These are phyloP conservation scores for Podabrus alpinus DNA, from an alignment of 2,888 invertebrate genomes.

Conservation along the genomic window DNA sequence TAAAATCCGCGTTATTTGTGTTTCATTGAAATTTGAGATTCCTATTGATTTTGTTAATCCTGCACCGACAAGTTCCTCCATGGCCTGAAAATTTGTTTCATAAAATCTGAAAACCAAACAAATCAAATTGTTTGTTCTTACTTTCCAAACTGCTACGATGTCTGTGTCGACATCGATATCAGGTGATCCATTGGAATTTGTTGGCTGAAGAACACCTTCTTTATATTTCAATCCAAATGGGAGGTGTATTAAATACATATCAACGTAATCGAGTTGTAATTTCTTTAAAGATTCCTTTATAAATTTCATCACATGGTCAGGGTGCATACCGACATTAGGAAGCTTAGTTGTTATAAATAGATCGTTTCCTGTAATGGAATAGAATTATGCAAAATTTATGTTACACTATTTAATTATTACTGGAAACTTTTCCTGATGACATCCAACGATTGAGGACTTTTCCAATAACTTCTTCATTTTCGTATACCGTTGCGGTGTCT, in stretches of 20 bases:
- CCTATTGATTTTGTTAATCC: conserved; percentile 77
- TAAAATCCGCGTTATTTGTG: conserved; percentile 69
- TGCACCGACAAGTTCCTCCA: conserved; percentile 60
- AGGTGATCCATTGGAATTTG: conserved; percentile 65
- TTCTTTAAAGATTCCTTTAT: conserved; percentile 66
- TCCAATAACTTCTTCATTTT: conserved; percentile 70
- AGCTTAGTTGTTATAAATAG: conserved; percentile 80
- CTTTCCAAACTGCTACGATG: conserved; percentile 72
- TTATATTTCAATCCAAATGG: conserved; percentile 68
- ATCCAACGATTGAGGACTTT: conserved; percentile 42
- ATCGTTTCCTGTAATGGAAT: conserved; percentile 65
- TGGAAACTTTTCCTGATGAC: not conserved
- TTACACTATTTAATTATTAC: not conserved
- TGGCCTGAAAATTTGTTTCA: conserved; percentile 29
- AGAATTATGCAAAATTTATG: not conserved
- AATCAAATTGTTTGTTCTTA: conserved; percentile 42
- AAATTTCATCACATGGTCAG: conserved; percentile 64
- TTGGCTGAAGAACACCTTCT: conserved; percentile 63
- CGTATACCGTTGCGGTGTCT: conserved; percentile 69
- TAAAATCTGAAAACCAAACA: not conserved
- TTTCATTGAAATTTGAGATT: conserved; percentile 75
- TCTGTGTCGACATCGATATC: conserved; percentile 62
- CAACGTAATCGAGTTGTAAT: conserved; percentile 73
- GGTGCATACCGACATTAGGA: conserved; percentile 63
- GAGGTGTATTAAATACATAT: conserved; percentile 76